These are phyloP conservation scores for Drosophila birchii DNA, from an alignment of 2,888 invertebrate species.

Conservation along the genomic window DNA sequence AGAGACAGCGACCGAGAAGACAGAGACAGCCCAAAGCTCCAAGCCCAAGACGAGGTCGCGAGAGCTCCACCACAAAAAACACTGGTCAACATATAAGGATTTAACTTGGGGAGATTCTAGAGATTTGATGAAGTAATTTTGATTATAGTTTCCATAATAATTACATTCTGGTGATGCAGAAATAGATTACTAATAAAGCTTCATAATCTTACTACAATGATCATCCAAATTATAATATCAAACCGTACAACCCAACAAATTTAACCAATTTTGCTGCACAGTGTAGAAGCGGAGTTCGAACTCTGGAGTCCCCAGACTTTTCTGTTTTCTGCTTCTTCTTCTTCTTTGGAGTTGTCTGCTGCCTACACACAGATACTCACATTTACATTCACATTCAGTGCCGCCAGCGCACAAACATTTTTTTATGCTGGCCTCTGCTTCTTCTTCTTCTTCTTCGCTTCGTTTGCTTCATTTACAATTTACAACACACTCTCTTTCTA, in stretches of 20 bases:
- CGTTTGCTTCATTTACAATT: conserved; percentile 42
- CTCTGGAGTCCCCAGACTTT: conserved; percentile 56
- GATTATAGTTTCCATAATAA: neutral
- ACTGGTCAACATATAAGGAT: conserved; percentile 24
- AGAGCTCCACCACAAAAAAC: conserved; percentile 49
- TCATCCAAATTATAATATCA: neutral
- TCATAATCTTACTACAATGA: neutral
- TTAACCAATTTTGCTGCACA: conserved; percentile 6
- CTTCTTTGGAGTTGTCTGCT: conserved; percentile 72
- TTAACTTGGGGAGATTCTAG: neutral
- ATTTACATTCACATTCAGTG: conserved; percentile 45
- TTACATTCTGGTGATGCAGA: neutral
- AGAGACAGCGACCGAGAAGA: conserved; percentile 8
- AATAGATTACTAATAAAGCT: too few relatives aligned
- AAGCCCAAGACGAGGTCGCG: conserved; percentile 45
- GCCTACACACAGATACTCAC: conserved; percentile 54
- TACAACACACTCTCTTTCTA: conserved; percentile 29
- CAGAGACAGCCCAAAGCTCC: conserved; percentile 27
- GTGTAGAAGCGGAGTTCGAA: conserved; percentile 49
- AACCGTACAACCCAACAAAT: neutral
- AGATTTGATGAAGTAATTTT: neutral
- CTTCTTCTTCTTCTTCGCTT: conserved; percentile 9
- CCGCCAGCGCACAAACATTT: conserved; percentile 65
- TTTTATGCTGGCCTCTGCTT: conserved; percentile 52
- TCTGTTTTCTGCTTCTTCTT: conserved; percentile 59